A percentile compares a stretch with the other conserved stretches of the same genome.
Conservation (phyloP, 2,888 invertebrate genomes). For the Myopa tessellatipennis region DNA sequence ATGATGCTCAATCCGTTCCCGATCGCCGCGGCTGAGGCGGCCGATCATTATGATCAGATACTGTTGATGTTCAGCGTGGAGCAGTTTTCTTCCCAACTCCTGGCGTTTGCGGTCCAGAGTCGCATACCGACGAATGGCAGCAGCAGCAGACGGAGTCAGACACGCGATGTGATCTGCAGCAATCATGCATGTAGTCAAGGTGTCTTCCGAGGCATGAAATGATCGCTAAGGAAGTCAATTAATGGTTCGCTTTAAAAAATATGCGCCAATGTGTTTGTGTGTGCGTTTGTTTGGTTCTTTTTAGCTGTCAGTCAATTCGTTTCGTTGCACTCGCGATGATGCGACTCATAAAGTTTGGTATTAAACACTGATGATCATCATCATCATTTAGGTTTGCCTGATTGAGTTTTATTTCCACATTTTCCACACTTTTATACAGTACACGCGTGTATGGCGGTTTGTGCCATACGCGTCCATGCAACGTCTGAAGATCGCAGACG, state of each 20-base stretch:
- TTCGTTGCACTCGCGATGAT: not conserved
- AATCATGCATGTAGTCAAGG: conserved; percentile 20
- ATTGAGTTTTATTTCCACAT: conserved; percentile 47
- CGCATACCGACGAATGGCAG: too few species aligned
- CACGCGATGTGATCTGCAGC: not conserved
- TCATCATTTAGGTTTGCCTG: conserved; percentile 44
- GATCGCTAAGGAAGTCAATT: conserved; percentile 17
- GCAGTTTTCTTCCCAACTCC: not conserved
- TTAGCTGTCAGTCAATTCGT: not conserved
- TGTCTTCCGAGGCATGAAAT: conserved; percentile 17
- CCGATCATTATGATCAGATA: conserved; percentile 35
- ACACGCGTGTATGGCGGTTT: not conserved
- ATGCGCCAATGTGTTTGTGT: not conserved
- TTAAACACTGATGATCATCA: conserved; percentile 25
- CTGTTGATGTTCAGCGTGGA: not conserved
- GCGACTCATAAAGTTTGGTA: not conserved
- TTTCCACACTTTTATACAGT: not conserved
- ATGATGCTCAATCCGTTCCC: not conserved
- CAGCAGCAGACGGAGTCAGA: not conserved
- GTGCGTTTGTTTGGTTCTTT: not conserved
- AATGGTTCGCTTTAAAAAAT: not conserved
- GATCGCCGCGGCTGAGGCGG: conserved; percentile 30
- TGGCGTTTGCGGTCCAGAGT: not conserved
- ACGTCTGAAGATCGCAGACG: conserved; percentile 53
- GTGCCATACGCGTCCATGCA: not conserved